Evolutionary conservation across 92 coral and sea anemone genomes (phyloP), one percentile per base, ranked within the genome.

Genomic region (Desmophyllum pertusum): DNA sequence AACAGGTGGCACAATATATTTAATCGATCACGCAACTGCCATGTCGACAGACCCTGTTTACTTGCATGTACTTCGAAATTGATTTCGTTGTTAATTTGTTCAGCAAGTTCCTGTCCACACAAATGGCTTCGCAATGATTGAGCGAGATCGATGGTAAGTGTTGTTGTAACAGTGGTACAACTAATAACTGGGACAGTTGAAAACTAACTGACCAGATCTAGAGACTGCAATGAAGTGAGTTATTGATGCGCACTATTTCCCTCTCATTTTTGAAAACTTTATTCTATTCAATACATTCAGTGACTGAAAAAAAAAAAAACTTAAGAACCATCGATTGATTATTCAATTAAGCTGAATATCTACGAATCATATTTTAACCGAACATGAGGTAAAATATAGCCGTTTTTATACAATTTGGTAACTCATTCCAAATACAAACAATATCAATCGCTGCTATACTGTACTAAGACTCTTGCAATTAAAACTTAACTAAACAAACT

Each of bases 1-100:
- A 27, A 18, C 40, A 43, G 55, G 62, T 29, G 57, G 50, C 27
- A 2, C 83, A 78, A 78, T 78, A 78, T 64, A 63, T 9, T 43
- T 43, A 11, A 27, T 77, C 53, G 51, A 10, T 77, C 62, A 78
- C 73, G 73, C 62, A 59, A 1, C n/a, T n/a, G n/a, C 61, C 35
- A 70, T 36, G 52, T 43, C 31, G 33, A 40, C 46, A 40, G 50
- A 14, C 52, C 46, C 15, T 37, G 46, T 38, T 66, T 14, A 21
- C 21, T n/a, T 15, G 3, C n/a, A 70, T 9, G 52, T 70, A 70
- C 48, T 23, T 70, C 36, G 14, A 29, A 35, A 6, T 30, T 39
- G 27, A 39, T 70, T 19, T 70, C 30, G 2, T 57, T n/a, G n/a
- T n/a, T 38, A 15, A 30, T 29, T 39, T 62, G 19, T 3, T 70